Conservation (phyloP, 2,113 vertebrate species). For the Todiramphus chloris region DNA sequence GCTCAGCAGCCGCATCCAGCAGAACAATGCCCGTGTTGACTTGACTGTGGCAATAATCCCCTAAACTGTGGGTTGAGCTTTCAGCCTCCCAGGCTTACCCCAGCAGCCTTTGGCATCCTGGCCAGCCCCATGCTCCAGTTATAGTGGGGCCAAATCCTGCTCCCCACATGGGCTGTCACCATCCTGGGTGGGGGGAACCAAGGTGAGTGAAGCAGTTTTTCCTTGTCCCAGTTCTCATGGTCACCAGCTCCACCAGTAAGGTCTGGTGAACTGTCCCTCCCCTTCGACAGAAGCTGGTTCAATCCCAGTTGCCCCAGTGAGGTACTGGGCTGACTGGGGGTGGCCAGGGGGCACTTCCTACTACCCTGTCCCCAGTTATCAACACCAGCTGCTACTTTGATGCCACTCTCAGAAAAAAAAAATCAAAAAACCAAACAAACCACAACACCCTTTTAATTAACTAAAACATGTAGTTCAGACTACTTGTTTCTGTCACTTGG, state of each 20-base stretch:
- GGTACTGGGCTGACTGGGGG: neutral
- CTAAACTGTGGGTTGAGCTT: neutral
- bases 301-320: neutral
- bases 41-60: neutral
- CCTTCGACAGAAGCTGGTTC: neutral
- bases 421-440: too few species aligned
- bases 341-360: accelerated
- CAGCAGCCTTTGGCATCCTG: accelerated
- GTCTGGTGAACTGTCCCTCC: neutral
- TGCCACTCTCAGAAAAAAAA: neutral
- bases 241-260: neutral
- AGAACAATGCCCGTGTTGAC: accelerated
- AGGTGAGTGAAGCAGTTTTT: neutral
- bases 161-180: neutral
- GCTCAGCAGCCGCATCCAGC: neutral
- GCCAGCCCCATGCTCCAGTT: neutral
- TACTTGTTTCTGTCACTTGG: neutral
- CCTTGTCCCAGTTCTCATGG: accelerated
- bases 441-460: neutral
- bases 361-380: neutral
- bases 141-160: neutral
- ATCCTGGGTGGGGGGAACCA: neutral
- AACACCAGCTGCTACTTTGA: neutral
- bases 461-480: neutral
- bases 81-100: neutral